These are phyloP conservation scores for Neodiprion virginianus DNA, from an alignment of 1,140 invertebrate species.

Conservation along the genomic window DNA sequence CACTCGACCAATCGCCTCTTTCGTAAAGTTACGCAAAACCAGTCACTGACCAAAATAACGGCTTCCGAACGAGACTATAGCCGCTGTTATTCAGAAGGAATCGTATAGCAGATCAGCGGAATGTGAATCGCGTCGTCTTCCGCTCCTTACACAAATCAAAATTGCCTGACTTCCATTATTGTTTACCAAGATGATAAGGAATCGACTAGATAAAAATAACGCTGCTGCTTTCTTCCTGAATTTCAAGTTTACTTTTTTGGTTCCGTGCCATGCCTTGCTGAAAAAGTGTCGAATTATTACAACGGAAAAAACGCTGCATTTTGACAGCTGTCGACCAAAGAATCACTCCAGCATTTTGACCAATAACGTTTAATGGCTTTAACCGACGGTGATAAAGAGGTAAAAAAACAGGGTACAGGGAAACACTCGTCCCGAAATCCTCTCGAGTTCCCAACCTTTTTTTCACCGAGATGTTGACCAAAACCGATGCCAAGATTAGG, in stretches of 20 bases:
- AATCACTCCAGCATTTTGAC: neutral
- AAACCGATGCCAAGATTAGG: neutral
- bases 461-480: neutral
- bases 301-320: neutral
- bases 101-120: neutral
- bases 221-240: too few species aligned
- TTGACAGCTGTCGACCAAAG: neutral
- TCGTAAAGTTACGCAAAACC: conserved; percentile 52
- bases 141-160: neutral
- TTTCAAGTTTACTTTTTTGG: too few species aligned
- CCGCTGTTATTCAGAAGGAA: conserved; percentile 1
- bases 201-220: too few species aligned
- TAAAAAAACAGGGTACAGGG: neutral
- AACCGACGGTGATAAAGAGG: neutral
- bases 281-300: too few species aligned
- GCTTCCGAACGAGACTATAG: conserved; percentile 21
- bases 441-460: neutral
- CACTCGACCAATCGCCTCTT: conserved; percentile 28
- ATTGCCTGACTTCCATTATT: neutral
- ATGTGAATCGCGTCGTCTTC: neutral
- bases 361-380: neutral
- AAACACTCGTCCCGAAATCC: neutral
- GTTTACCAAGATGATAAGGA: neutral
- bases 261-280: too few species aligned
- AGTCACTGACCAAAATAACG: conserved; percentile 60